Percentiles rank a stretch among this genome's conserved stretches.
Evolutionary conservation across 2,797 vertebrate genomes (phyloP).

Genomic region (Acridotheres tristis): DNA sequence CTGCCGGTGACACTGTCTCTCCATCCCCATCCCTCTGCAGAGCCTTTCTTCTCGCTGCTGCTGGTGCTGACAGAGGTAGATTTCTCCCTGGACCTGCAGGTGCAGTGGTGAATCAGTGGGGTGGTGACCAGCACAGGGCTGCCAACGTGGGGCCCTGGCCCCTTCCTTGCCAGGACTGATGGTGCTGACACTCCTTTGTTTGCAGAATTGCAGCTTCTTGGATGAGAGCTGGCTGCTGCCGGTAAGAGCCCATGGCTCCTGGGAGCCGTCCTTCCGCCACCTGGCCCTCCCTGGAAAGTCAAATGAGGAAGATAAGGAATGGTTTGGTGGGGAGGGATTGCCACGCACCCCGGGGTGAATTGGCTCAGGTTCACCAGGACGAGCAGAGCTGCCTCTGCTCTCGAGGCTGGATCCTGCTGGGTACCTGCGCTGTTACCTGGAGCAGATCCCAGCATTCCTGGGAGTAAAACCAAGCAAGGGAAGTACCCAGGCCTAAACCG

Average conservation of each 20-base stretch:
- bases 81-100: slow-evolving; percentile 84
- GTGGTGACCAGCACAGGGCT: background rate
- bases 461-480: background rate
- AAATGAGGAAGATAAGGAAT: background rate
- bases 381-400: background rate
- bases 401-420: accelerated
- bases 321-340: background rate
- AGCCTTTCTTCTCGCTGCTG: slow-evolving; percentile 84
- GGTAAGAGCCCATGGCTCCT: slow-evolving; percentile 66
- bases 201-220: slow-evolving; percentile 86
- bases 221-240: slow-evolving; percentile 87
- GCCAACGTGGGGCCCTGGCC: accelerated
- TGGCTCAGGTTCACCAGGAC: background rate
- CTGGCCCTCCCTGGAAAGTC: background rate
- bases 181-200: slow-evolving; percentile 1
- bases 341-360: accelerated
- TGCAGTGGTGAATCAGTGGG: slow-evolving; percentile 3
- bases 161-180: accelerated
- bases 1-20: background rate
- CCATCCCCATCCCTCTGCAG: slow-evolving; percentile 44
- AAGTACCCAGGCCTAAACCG: background rate
- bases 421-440: accelerated
- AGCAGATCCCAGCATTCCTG: background rate
- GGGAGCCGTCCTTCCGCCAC: accelerated
- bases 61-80: slow-evolving; percentile 82